Base-by-base conservation (phyloP, 1,140 invertebrate genomes). In the Pseudomyrmex concolor region DNA sequence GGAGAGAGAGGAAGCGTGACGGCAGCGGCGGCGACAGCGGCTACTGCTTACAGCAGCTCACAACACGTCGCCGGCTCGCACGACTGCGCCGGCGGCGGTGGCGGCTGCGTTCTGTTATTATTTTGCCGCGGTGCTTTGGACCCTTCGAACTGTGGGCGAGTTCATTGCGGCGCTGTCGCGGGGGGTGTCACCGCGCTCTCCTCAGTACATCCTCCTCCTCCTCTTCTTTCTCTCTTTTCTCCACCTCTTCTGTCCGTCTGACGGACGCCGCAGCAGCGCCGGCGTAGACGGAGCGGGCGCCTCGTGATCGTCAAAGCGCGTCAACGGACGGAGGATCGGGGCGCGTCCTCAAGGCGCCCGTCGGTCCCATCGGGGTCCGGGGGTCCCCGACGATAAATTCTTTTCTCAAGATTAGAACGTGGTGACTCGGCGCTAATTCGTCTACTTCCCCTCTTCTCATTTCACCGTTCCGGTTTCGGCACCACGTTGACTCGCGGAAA, bases 71-170 rank as follows among this genome's bases (percentile, higher is more conserved):
- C 13, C 13, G 66, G 17, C 54, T 19, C 25, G 66, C 13, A 34
- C 64, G 64, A 15, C 54, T 15, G 15, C 67, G 19, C n/a, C 66
- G 13, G 50, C 71, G 85, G 43, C 63, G 83, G 78, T 48, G 83
- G 71, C 84, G 70, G 68, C 83, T 78, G 86, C 83, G 86, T 85
- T 88, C 87, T 92, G 91, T 92, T 92, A 90, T 92, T 92, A 92
- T 92, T 92, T 92, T 92, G 92, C 91, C 90, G 89, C 89, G 92
- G 92, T 93, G 92, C 89, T 92, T 93, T 93, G 92, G 91, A 92
- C 91, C 92, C 91, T 91, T 89, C 88, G 85, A 81, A 88, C 87
- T 13, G 25, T 85, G 92, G 92, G 88, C 91, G 92, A 93, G 92
- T 93, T 93, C 91, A 93, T 91, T 92, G 88, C 89, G 82, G 78